Percentiles rank a stretch among this genome's conserved stretches.
Conservation (phyloP, 2,797 vertebrate genomes). For the Taenioides sp. region DNA sequence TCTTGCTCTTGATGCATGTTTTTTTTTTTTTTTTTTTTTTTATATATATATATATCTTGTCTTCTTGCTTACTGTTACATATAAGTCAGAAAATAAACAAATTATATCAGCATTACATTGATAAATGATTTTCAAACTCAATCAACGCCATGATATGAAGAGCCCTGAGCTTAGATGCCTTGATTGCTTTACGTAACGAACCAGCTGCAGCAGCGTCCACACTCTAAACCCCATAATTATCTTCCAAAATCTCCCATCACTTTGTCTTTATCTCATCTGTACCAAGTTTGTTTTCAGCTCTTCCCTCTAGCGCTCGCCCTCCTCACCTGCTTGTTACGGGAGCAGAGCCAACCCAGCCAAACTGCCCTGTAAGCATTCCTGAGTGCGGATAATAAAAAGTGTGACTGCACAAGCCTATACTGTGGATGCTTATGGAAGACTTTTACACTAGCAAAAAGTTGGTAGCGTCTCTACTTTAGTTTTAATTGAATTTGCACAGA, state of each 20-base stretch:
- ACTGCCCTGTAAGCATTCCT: constrained; percentile 8
- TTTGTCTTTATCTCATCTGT: neutral
- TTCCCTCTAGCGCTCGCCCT: neutral
- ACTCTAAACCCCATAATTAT: neutral
- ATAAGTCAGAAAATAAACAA: neutral
- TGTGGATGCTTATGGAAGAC: neutral
- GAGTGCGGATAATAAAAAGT: constrained; percentile 5
- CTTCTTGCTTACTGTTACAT: neutral
- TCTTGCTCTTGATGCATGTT: too few species aligned
- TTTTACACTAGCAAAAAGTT: constrained; percentile 5
- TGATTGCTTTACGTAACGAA: constrained; percentile 6
- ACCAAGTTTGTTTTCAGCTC: neutral
- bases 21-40: neutral
- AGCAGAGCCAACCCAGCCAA: neutral
- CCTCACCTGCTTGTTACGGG: constrained; percentile 13
- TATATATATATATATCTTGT: too few species aligned
- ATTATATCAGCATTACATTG: neutral
- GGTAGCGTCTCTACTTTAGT: too few species aligned
- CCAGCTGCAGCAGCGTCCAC: constrained; percentile 6
- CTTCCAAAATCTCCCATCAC: neutral
- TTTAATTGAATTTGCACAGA: constrained; percentile 7
- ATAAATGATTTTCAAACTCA: neutral
- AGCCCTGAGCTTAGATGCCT: neutral
- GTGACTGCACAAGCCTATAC: neutral
- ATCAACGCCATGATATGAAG: neutral